Percentiles rank a stretch among this genome's conserved stretches.
Conservation (phyloP, 2,888 invertebrate species). For the Mythimna ferrago region DNA sequence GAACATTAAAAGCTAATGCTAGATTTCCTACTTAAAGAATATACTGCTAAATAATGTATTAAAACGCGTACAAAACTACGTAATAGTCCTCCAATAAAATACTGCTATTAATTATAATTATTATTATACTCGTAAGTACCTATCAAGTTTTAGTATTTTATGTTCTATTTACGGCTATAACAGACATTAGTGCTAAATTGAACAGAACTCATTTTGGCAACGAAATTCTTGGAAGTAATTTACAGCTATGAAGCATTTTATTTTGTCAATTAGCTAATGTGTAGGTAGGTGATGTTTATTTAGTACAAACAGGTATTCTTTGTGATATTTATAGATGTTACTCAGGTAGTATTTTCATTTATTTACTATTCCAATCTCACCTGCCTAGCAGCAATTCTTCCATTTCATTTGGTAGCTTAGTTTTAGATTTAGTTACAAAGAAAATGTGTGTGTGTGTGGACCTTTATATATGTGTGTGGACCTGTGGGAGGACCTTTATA, state of each 20-base stretch:
- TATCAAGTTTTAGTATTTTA: slow-evolving; percentile 5
- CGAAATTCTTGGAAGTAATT: slow-evolving; percentile 44
- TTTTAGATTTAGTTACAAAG: no score
- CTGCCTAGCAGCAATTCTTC: no score
- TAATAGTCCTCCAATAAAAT: slow-evolving; percentile 14
- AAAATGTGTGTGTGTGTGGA: no score
- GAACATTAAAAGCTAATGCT: no score
- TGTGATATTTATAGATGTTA: slow-evolving; percentile 4
- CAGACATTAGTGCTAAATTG: slow-evolving; percentile 4
- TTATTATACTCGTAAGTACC: slow-evolving; percentile 1
- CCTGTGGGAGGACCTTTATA: no score
- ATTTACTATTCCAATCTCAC: background rate
- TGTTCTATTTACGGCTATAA: slow-evolving; percentile 1
- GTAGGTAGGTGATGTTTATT: slow-evolving; percentile 21
- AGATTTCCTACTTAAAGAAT: no score
- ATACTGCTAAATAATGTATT: no score
- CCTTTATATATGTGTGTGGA: no score
- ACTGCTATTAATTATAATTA: background rate
- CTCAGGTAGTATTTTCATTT: background rate
- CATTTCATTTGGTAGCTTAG: no score
- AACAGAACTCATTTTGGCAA: slow-evolving; percentile 25
- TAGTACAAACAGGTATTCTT: background rate
- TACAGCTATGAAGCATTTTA: slow-evolving; percentile 6
- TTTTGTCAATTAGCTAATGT: slow-evolving; percentile 38
- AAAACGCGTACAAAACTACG: background rate